Base-by-base conservation (phyloP, 1,140 invertebrate genomes). In the Zaprionus camerounensis region DNA sequence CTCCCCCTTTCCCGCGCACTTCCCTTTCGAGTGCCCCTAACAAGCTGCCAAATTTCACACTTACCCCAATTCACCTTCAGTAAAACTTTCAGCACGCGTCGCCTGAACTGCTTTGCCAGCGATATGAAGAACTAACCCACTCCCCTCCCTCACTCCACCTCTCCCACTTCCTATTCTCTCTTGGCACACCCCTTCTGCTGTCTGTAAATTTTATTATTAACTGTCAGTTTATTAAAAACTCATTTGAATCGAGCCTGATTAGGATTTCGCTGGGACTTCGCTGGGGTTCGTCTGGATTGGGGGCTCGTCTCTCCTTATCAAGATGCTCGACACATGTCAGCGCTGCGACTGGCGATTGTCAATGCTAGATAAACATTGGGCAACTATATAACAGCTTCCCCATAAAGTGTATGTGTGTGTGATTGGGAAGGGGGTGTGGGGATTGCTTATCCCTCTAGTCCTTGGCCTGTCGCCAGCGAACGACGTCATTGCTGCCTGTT, bases 41-140 rank as follows among this genome's bases (percentile, higher is more conserved):
- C 80, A 77, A 86, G 83, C 83, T 87, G 83, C 77, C 83, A 87
- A 86, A 86, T 86, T 86, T 87, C 80, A 86, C 83, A 86, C 84
- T 75, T 64, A 20, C 34, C 36, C 22, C 80, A 77, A 78, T 70
- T 82, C 76, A 79, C 82, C 82, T 86, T 82, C 41, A 86, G 79
- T 71, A 86, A 76, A 86, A 81, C 63, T 84, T 82, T 80, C 28
- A 71, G 61, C 74, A 62, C 70, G 55, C 55, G 62, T 59, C 69
- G 44, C 46, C 31, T 55, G 62, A 59, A 65, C 65, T 11, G 31
- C 9, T 61, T 55, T 66, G 66, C 63, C 58, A 49, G 51, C 51
- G 31, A 58, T 70, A 57, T 44, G 41, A 13, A 46, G 51, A 71
- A 51, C 38, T 51, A 9, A 57, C 17, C 2, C 34, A 13, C 34